Evolutionary conservation across 2,888 invertebrate species (phyloP), one percentile per base, ranked within the genome.

Genomic region (Glyphotaelius pellucidus): DNA sequence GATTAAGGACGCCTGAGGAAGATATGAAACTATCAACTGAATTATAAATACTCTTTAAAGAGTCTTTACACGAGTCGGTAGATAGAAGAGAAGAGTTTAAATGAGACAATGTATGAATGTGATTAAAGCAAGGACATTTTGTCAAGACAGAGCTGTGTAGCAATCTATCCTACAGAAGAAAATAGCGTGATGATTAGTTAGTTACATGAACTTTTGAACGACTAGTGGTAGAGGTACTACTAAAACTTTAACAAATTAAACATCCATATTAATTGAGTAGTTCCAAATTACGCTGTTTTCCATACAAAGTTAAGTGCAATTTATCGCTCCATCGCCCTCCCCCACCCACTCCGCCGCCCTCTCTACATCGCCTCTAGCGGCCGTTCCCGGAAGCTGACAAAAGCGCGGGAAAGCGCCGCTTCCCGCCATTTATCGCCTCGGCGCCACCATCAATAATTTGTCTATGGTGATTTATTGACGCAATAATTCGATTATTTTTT

Each of bases 361-460:
- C 12, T 15, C 31, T 15, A 19, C 32, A 19, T 81, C 30, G 81
- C 81, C 81, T 11, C 83, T 83, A 38, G 31, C 90, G 90, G 84
- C 90, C 12, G 35, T 30, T 90, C 52, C 86, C 90, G 90, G 85
- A 90, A 90, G 84, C 35, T 83, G 35, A 83, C 35, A 83, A 81
- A 42, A 42, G 89, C 42, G 81, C 80, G 80, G 67, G 67, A 90
- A 85, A 90, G 25, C 38, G 85, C 30, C 83, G 35, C 83, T 83
- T 83, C 67, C 83, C 83, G 25, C 83, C 83, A 83, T 83, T 83
- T 35, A 83, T 83, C 83, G 83, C 83, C 25, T 83, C 83, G 35
- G 19, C 83, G 83, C 15, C 35, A 38, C 83, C 83, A 83, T 83
- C 32, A 35, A 83, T 83, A 67, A 67, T 67, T 67, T 67, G 67